Evolutionary conservation across 1,140 invertebrate species (phyloP).

Genomic region (Pinna nobilis): DNA sequence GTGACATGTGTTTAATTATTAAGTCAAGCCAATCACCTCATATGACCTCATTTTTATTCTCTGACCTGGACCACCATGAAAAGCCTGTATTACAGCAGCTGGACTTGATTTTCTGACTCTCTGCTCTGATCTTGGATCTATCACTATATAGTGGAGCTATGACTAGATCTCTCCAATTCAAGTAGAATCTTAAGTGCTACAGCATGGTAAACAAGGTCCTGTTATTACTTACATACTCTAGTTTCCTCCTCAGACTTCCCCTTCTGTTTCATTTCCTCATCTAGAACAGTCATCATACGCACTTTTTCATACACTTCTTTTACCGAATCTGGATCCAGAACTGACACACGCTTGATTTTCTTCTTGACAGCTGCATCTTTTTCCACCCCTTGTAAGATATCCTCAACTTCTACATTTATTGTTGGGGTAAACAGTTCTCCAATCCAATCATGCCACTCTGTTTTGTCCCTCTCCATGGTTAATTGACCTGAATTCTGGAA

Average conservation of each 20-base stretch:
- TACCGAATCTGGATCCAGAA: constrained; percentile 50
- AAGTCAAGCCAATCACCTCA: no score
- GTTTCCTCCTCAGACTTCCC: neutral
- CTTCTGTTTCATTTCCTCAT: constrained; percentile 50
- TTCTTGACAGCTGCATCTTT: constrained; percentile 29
- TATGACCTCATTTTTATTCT: no score
- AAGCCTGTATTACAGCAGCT: no score
- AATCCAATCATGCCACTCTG: constrained; percentile 52
- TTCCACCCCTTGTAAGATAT: constrained; percentile 32
- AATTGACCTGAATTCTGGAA: no score
- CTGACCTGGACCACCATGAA: no score
- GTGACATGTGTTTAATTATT: no score
- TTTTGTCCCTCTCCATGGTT: neutral
- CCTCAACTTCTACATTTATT: constrained; percentile 33
- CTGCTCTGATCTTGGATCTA: no score
- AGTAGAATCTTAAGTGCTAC: no score
- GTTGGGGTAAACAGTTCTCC: constrained; percentile 49
- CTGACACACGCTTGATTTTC: constrained; percentile 46
- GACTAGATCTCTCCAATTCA: no score
- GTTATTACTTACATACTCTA: neutral
- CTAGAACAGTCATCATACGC: constrained; percentile 42
- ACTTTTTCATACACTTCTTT: constrained; percentile 52
- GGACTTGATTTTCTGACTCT: no score
- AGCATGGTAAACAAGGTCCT: no score
- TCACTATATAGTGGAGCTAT: no score